Evolutionary conservation across 2,888 invertebrate genomes (phyloP).

Genomic region (Ryuthela nishihirai): DNA sequence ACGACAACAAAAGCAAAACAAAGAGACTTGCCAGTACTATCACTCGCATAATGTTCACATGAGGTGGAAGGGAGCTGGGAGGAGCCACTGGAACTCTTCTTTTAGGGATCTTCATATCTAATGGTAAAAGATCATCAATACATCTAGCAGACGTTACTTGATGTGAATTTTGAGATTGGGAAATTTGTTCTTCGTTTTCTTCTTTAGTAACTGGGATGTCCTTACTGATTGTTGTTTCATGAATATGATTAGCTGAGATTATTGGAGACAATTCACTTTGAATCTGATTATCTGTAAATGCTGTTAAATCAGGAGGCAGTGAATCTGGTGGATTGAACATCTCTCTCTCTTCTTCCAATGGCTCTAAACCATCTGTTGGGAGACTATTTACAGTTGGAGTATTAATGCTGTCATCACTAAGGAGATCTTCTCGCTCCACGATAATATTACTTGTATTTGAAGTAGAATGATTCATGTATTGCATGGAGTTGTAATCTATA

Average conservation of each 20-base stretch:
- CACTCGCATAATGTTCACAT: constrained; percentile 34
- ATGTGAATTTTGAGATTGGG: constrained; percentile 9
- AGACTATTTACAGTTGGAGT: constrained; percentile 3
- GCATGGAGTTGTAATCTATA: constrained; percentile 16
- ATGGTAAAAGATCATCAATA: constrained; percentile 13
- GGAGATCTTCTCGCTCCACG: constrained; percentile 8
- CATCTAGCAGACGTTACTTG: constrained; percentile 6
- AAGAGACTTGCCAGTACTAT: constrained; percentile 53
- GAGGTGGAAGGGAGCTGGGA: constrained; percentile 29
- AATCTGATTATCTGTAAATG: constrained; percentile 16
- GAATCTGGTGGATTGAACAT: constrained; percentile 25
- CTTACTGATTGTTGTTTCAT: no score
- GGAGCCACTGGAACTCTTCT: constrained; percentile 28
- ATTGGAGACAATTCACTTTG: no score
- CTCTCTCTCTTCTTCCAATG: constrained; percentile 28
- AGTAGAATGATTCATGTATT: constrained; percentile 19
- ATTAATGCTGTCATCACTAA: constrained; percentile 4
- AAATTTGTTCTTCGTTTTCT: no score
- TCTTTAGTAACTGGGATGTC: no score
- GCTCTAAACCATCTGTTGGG: constrained; percentile 20
- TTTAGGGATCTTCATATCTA: constrained; percentile 32
- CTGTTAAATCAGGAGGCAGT: constrained; percentile 22
- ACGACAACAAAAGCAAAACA: constrained; percentile 59
- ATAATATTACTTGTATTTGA: constrained; percentile 6
- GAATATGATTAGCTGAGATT: background rate